Evolutionary conservation across 2,888 invertebrate genomes (phyloP).

Genomic region (Stenotaenia linearis): DNA sequence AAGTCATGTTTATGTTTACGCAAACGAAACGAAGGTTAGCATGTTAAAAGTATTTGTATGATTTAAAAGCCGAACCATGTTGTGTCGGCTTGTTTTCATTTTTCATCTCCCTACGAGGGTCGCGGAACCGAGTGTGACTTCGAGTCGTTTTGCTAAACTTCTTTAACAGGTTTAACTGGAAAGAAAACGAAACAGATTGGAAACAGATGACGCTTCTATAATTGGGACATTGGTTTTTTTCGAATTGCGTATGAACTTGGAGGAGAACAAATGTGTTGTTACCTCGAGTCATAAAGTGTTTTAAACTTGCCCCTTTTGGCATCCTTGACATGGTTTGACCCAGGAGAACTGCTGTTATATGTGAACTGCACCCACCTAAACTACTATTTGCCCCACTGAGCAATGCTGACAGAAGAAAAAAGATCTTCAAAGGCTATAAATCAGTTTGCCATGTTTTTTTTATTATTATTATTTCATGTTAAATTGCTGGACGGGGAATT

Average conservation of each 20-base stretch:
- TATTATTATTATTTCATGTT: background rate
- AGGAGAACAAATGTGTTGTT: background rate
- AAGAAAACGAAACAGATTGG: background rate
- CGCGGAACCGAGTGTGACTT: background rate
- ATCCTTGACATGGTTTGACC: constrained; percentile 7
- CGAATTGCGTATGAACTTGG: background rate
- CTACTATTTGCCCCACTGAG: constrained; percentile 12
- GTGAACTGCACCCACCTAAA: constrained; percentile 9
- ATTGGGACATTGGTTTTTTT: background rate
- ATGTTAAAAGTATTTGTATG: background rate
- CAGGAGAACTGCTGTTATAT: constrained; percentile 2
- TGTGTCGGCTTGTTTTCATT: constrained; percentile 1
- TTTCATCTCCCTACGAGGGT: background rate
- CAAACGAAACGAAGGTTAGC: background rate
- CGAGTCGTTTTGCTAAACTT: background rate
- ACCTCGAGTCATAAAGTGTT: constrained; percentile 6
- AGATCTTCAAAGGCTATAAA: background rate
- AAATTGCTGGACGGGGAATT: background rate
- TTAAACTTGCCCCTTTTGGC: background rate
- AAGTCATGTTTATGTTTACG: background rate
- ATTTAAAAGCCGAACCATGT: background rate
- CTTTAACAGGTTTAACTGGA: background rate
- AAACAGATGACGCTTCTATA: background rate
- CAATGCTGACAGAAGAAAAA: constrained; percentile 1
- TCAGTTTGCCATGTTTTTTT: background rate